Evolutionary conservation across 2,888 invertebrate species (phyloP), one percentile per base, ranked within the genome.

Genomic region (Autographa gamma): DNA sequence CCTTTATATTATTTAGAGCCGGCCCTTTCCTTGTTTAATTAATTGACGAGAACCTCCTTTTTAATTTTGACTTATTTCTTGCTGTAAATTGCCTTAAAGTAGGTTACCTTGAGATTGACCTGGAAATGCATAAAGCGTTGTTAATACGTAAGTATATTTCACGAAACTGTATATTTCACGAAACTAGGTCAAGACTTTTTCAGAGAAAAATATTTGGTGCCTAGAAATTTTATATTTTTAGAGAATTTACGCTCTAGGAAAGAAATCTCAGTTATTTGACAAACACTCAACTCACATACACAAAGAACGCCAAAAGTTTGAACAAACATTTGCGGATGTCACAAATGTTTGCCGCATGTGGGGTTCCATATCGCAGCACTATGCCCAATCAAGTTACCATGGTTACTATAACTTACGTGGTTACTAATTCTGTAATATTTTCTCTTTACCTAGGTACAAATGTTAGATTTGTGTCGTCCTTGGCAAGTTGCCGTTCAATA

Each of bases 21-120:
- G 90, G 87, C 93, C 92, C 92, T 92, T 93, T 89, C 87, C 90
- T 90, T 92, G 91, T 93, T 93, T 93, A 93, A 93, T 94, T 93
- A 94, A 94, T 93, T 91, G 90, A 90, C 88, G 89, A 89, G 89
- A 87, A 93, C 90, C 91, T 89, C 91, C 89, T 89, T 89, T 90
- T 89, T 90, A 91, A 91, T 91, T 90, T 89, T 87, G 80, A 89
- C 87, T 88, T 85, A 85, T 88, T 83, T n/a, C 82, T 73, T 73
- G 73, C 76, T 80, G 61, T 77, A 74, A 65, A 43, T 14, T 43
- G 48, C 48, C 48, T 48, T 6, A 48, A 82, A 81, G 73, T 79
- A 76, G 82, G 74, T 77, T 76, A 79, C 62, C 66, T 70, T 65
- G 34, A 69, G 65, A 78, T 76, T 76, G 75, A 66, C 58, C 64